A percentile compares a stretch with the other conserved stretches of the same genome.
These are phyloP conservation scores for Apantesis nais DNA, from an alignment of 2,888 invertebrate genomes.

Conservation along the genomic window DNA sequence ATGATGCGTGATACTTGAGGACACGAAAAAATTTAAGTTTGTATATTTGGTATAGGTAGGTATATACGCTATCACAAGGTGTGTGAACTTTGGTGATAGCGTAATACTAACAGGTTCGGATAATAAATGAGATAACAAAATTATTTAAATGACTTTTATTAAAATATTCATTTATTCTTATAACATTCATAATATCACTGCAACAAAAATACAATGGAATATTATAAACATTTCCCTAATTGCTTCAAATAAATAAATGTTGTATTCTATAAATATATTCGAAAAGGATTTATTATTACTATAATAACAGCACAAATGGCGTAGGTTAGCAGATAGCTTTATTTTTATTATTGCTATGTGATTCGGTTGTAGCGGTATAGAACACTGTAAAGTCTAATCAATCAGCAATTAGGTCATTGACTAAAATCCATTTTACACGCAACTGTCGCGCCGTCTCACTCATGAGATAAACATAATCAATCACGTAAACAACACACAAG, in stretches of 20 bases:
- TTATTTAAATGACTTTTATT: constrained; percentile 85
- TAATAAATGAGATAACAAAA: constrained; percentile 61
- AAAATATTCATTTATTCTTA: constrained; percentile 86
- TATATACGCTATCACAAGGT: constrained; percentile 16
- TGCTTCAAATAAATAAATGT: constrained; percentile 79
- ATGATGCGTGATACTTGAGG: not conserved
- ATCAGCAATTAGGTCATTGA: constrained; percentile 59
- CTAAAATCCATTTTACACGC: constrained; percentile 59
- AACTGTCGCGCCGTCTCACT: constrained; percentile 59
- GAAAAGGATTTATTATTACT: constrained; percentile 54
- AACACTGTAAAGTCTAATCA: constrained; percentile 37
- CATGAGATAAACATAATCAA: constrained; percentile 55
- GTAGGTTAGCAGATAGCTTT: constrained; percentile 51
- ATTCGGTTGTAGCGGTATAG: constrained; percentile 36
- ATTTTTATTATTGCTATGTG: constrained; percentile 52
- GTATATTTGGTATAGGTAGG: constrained; percentile 8
- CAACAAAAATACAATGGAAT: constrained; percentile 86
- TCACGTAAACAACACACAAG: constrained; percentile 51
- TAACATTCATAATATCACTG: constrained; percentile 86
- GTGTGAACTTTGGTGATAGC: constrained; percentile 26
- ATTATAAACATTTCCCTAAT: constrained; percentile 83
- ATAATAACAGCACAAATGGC: constrained; percentile 47
- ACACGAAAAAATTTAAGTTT: constrained; percentile 19
- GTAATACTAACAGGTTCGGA: not conserved
- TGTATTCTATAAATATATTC: constrained; percentile 71